Evolutionary conservation across 1,140 invertebrate genomes (phyloP).

Genomic region (Drosophila melanica): DNA sequence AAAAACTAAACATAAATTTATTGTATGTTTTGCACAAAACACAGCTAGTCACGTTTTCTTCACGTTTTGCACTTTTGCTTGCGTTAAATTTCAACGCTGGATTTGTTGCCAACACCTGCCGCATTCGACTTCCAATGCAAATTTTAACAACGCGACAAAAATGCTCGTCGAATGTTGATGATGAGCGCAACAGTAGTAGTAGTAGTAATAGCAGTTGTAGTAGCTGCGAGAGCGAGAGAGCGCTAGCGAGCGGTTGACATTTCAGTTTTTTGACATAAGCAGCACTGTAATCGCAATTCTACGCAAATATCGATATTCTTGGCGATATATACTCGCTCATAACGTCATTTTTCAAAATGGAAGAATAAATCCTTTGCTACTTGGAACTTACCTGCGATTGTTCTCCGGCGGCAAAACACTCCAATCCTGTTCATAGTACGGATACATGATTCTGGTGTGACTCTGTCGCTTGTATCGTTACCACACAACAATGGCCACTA

Average conservation of each 20-base stretch:
- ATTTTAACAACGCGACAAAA: slow-evolving; percentile 78
- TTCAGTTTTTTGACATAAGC: slow-evolving; percentile 42
- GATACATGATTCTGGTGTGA: slow-evolving; percentile 85
- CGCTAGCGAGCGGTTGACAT: slow-evolving; percentile 51
- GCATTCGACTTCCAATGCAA: slow-evolving; percentile 58
- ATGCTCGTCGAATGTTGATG: slow-evolving; percentile 71
- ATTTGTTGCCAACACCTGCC: slow-evolving; percentile 53
- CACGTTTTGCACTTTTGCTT: slow-evolving; percentile 1
- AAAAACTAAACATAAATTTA: slow-evolving; percentile 54
- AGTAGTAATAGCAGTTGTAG: slow-evolving; percentile 50
- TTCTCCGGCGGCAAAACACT: slow-evolving; percentile 91
- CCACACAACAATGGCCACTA: slow-evolving; percentile 30
- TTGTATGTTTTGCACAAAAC: slow-evolving; percentile 25
- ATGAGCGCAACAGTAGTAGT: slow-evolving; percentile 76
- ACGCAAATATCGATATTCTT: slow-evolving; percentile 28
- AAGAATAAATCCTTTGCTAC: background rate
- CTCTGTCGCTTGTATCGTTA: slow-evolving; percentile 6
- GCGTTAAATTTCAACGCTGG: slow-evolving; percentile 11
- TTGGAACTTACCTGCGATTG: slow-evolving; percentile 89
- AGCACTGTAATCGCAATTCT: slow-evolving; percentile 27
- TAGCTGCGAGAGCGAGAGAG: slow-evolving; percentile 61
- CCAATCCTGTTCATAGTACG: slow-evolving; percentile 91
- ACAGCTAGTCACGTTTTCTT: slow-evolving; percentile 23
- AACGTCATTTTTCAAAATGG: slow-evolving; percentile 20
- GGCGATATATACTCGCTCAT: slow-evolving; percentile 14